Base-by-base conservation (phyloP, 2,113 vertebrate species). In the Collichthys lucidus region DNA sequence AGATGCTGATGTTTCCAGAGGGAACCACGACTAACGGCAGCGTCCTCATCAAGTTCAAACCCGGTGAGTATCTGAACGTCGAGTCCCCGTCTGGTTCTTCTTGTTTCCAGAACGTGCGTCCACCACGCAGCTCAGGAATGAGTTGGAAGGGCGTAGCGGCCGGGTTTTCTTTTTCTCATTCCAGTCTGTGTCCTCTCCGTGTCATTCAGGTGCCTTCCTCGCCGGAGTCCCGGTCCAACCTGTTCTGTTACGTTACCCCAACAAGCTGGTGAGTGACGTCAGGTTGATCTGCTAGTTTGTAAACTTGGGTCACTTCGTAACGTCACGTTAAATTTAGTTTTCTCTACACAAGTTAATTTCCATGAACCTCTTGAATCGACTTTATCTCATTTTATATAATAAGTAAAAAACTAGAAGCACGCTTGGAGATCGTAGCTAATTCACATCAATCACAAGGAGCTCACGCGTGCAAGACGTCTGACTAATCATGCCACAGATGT, bases 1-100 rank as follows among this genome's bases (percentile, higher is more conserved):
- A 98, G 97, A 96, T 97, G 91, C 92, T 97, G 16, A 96, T 98
- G 89, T 98, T 96, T 85, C 96, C 97, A 0, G 97, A 98, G 74
- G 97, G 97, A 63, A 98, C 97, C 64, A 97, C 96, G 2, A 97
- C 96, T 3, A 98, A 97, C 35, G 97, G 97, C 74, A 89, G 74
- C 46, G 91, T 91, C 61, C 93, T 98, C 71, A 94, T 98, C 81
- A 97, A 96, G 84, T 98, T 97, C 89, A 98, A 98, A 82, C 96
- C 95, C 11, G 97, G 96, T 97, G 86, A 93, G 91, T 73, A 0
- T 5, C 0, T 0, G 1, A 0, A 0, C 46, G 8, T 12, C 17
- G 47, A 40, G 4, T n/a, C 7, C 20, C 20, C 11, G 0, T 24
- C 61, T 49, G 50, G 12, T 55, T 74, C 49, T 31, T 50, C 50